Base-by-base conservation (phyloP, 2,797 vertebrate genomes). In the Anabas testudineus region DNA sequence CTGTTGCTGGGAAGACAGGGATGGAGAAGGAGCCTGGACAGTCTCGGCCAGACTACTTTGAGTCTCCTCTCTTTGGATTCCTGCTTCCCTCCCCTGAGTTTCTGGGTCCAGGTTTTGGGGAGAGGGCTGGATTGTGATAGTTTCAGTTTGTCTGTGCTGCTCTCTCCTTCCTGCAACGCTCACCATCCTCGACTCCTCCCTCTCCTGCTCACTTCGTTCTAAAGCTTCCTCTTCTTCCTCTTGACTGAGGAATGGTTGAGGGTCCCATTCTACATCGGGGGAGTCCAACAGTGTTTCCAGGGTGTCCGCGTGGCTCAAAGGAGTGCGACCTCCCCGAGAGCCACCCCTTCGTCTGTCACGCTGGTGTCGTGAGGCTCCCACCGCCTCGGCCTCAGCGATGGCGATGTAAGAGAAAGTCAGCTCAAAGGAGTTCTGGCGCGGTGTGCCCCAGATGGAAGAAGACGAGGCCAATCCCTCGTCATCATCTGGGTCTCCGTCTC, bases 341-440 rank as follows among this genome's bases (percentile, higher is more conserved):
- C 73, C 78, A 0, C 32, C 77, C 71, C 94, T 82, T 43, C 92
- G 91, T 2, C 91, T 68, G 80, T 88, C 77, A 22, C 93, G 90
- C 18, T 77, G 61, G 62, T 87, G n/a, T 9, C 90, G 81, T 0
- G 90, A 91, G 26, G 71, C 85, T n/a, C 91, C 94, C 46, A 72
- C 89, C 0, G 87, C 88, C 76, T 92, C 94, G 0, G 87, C 74
- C 26, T 95, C 95, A 0, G 95, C 93, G 2, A 97, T 95, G 86
- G 96, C 95, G 5, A 97, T 95, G 89, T 97, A 97, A 53, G 96
- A 97, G 86, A 97, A 97, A 34, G 96, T 97, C 89, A 95, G 93
- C 92, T 97, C 96, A 0, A 81, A 85, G 66, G 92, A 93, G 88
- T 85, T 92, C 84, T 95, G 94, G 10, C 95, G 92, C 0, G 96